Conservation (phyloP, 2,797 vertebrate species). For the Oceanodroma leucorhoa region DNA sequence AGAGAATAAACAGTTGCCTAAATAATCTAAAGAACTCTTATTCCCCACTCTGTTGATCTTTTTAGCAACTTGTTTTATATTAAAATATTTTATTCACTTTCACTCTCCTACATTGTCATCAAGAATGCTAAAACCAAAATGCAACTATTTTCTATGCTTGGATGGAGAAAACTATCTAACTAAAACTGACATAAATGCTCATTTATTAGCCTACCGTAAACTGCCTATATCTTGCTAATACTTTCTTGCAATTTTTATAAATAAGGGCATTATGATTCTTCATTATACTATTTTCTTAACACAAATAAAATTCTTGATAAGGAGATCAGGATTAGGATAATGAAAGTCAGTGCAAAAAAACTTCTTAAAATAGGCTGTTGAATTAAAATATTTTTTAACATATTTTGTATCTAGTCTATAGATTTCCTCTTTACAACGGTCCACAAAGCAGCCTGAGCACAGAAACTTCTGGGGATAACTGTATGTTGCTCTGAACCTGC, state of each 20-base stretch:
- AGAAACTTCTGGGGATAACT: neutral
- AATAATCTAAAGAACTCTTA: neutral
- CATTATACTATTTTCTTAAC: neutral
- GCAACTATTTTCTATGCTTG: neutral
- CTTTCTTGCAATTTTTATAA: neutral
- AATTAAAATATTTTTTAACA: neutral
- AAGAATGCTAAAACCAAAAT: neutral
- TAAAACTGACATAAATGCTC: neutral
- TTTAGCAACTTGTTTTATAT: neutral
- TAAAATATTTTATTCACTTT: neutral
- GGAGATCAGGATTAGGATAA: neutral
- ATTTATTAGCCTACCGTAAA: neutral
- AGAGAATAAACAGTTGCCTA: neutral
- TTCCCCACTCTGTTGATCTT: neutral
- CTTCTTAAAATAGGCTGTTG: neutral
- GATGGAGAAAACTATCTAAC: neutral
- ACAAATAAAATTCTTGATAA: neutral
- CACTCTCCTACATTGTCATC: neutral
- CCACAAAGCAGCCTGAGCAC: neutral
- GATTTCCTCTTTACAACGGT: neutral
- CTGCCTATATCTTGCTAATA: neutral
- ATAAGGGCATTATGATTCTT: neutral
- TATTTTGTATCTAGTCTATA: neutral
- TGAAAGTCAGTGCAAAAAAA: neutral
- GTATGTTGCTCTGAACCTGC: neutral